Evolutionary conservation across 2,113 vertebrate genomes (phyloP), one percentile per base, ranked within the genome.

Genomic region (Ochotona curzoniae): DNA sequence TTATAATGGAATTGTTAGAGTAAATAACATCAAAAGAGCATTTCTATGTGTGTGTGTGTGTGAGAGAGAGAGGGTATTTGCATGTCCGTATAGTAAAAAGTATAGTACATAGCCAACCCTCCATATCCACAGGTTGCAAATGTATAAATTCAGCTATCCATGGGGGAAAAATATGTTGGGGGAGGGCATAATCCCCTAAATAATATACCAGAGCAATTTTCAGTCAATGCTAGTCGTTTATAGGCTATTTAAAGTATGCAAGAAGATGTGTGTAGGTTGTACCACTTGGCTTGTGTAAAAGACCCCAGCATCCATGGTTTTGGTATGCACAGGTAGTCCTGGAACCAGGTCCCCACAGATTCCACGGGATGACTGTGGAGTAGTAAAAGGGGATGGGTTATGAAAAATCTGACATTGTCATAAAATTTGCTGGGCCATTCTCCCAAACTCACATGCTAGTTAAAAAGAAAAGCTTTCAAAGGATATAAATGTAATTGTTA

Each of bases 381-480:
- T 49, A 69, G 69, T 73, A 49, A 83, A 78, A 35, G 63, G 12
- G 83, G 67, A 17, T 78, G 32, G 21, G 15, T 66, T 87, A 13
- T 69, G 32, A 73, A 71, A 73, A 51, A 51, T 38, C 15, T 57
- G 38, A 4, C 21, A 75, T 71, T 76, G 18, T 63, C 69, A 13
- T 74, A 78, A 51, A 91, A 87, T 66, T 69, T 75, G 30, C 78
- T 28, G 10, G 28, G 3, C 47, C 2, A 26, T 54, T 85, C 17
- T 71, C 28, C 60, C 49, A 75, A 90, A 90, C 30, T n/a, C 64
- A 8, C 54, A 83, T 57, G n/a, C 44, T 69, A 54, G 5, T 83
- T 85, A 78, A 91, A 63, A 54, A 7, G 44, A 89, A 83, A 83
- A 80, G 17, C 21, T 83, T 83, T 85, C 5, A 80, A 76, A 89